phyloP scores from a whole-genome alignment of 2,888 invertebrate genomes.

The Ametastegia equiseti region DNA sequence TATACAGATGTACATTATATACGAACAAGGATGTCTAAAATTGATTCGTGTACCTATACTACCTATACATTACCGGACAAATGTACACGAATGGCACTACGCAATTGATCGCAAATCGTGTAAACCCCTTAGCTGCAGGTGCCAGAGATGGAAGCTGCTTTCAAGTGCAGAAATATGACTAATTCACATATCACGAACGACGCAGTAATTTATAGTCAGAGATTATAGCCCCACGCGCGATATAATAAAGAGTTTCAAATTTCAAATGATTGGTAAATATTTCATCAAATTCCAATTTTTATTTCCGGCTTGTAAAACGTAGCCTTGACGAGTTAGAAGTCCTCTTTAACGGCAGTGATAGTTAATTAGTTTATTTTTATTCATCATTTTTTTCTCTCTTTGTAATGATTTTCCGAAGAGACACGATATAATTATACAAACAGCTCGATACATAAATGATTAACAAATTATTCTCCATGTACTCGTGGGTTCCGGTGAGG shows the following conservation, averaged over 20 bases:
- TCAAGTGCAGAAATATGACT: neutral
- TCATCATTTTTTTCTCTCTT: neutral
- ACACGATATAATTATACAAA: neutral
- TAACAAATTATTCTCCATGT: neutral
- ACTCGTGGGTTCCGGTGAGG: neutral
- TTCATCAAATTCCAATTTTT: neutral
- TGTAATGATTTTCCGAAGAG: neutral
- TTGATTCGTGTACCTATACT: conserved; percentile 51
- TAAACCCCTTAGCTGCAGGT: neutral
- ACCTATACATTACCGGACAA: neutral
- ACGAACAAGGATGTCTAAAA: conserved; percentile 55
- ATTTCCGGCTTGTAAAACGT: neutral
- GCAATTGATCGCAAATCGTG: neutral
- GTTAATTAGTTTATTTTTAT: neutral
- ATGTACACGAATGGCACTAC: neutral
- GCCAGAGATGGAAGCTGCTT: too few relatives aligned
- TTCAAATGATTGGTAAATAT: conserved; percentile 2
- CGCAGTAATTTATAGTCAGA: neutral
- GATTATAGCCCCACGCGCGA: conserved; percentile 4
- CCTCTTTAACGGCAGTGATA: conserved; percentile 30
- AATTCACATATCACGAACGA: neutral
- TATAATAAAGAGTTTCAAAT: neutral
- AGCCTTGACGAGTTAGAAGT: neutral
- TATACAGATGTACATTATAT: too few relatives aligned
- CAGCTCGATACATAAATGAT: neutral